Evolutionary conservation across 2,797 vertebrate genomes (phyloP).

Genomic region (Gambusia yucatana): DNA sequence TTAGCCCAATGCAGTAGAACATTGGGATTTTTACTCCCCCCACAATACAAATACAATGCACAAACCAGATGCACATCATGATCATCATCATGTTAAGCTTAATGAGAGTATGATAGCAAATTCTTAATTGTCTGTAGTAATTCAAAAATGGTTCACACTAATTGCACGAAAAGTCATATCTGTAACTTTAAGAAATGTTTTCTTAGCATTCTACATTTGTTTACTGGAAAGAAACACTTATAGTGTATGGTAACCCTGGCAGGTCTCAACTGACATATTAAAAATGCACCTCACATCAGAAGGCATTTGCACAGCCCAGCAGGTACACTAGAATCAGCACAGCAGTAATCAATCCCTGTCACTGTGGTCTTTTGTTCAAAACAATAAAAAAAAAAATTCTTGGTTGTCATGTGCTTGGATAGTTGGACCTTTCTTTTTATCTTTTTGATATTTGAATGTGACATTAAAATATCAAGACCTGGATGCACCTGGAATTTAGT

Average conservation of each 20-base stretch:
- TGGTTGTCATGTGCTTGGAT: conserved; percentile 12
- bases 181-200: neutral
- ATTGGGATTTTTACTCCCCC: neutral
- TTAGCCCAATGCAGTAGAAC: neutral
- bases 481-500: neutral
- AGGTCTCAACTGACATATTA: conserved; percentile 62
- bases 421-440: neutral
- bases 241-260: conserved; percentile 38
- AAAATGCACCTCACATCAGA: conserved; percentile 68
- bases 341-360: conserved; percentile 68
- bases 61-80: neutral
- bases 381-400: conserved; percentile 47
- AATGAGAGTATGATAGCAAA: neutral
- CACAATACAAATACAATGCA: neutral
- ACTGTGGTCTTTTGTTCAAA: conserved; percentile 45
- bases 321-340: conserved; percentile 57
- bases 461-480: neutral
- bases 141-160: neutral
- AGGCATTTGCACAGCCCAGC: conserved; percentile 74
- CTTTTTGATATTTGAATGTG: neutral
- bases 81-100: neutral
- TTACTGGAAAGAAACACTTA: neutral
- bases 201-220: neutral
- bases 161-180: neutral
- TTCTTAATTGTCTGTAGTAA: neutral